Percentiles rank a stretch among this genome's conserved stretches.
phyloP scores from a whole-genome alignment of 2,888 invertebrate genomes.

The Apamea crenata region DNA sequence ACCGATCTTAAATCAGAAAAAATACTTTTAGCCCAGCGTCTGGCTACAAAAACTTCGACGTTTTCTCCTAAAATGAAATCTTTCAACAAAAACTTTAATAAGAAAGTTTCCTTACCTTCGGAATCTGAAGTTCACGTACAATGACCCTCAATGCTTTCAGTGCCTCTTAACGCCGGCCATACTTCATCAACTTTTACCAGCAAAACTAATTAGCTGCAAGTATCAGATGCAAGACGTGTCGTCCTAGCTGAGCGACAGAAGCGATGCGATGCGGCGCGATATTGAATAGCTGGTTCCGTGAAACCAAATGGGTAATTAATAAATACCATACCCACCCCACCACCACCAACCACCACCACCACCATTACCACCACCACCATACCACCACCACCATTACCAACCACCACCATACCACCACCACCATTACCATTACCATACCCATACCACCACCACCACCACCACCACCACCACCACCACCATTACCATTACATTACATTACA shows the following conservation, averaged over 20 bases:
- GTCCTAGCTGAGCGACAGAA: background rate
- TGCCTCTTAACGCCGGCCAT: slow-evolving; percentile 4
- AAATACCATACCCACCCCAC: too few species aligned
- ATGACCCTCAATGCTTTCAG: slow-evolving; percentile 7
- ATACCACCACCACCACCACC: too few species aligned
- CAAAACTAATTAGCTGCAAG: slow-evolving; percentile 51
- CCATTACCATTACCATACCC: too few species aligned
- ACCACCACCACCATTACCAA: too few species aligned
- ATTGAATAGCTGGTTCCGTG: background rate
- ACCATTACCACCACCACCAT: too few species aligned
- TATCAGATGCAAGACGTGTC: slow-evolving; percentile 28
- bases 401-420: too few species aligned
- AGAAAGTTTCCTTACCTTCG: slow-evolving; percentile 28
- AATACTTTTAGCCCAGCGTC: background rate
- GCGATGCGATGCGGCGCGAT: slow-evolving; percentile 1
- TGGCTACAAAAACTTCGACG: slow-evolving; percentile 1
- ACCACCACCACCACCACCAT: too few species aligned
- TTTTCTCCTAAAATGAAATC: slow-evolving; percentile 36
- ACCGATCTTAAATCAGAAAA: background rate
- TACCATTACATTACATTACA: too few species aligned
- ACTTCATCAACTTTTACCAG: slow-evolving; percentile 40
- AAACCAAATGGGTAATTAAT: background rate
- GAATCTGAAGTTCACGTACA: slow-evolving; percentile 4
- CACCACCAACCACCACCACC: too few species aligned
- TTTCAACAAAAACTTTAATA: slow-evolving; percentile 27